These are phyloP conservation scores for Rotaria magnacalcarata DNA, from an alignment of 2,888 invertebrate genomes.

Conservation along the genomic window DNA sequence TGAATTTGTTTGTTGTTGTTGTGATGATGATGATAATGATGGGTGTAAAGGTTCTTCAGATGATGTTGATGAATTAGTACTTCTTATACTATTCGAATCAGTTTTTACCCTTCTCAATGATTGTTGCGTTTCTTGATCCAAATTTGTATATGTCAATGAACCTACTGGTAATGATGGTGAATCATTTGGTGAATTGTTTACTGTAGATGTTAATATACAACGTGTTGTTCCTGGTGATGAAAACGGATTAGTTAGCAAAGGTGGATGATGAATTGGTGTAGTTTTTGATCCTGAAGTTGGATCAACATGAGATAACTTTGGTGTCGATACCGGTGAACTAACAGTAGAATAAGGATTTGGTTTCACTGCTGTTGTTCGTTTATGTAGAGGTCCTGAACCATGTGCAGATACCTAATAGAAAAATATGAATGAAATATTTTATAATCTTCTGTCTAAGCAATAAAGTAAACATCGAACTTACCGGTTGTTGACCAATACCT, in stretches of 20 bases:
- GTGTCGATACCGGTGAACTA: background rate
- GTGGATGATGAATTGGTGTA: background rate
- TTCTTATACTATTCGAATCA: slow-evolving; percentile 7
- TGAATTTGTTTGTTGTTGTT: background rate
- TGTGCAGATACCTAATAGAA: background rate
- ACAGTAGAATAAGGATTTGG: background rate
- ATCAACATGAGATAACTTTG: background rate
- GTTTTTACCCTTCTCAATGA: background rate
- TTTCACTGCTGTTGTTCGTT: background rate
- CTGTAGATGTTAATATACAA: background rate
- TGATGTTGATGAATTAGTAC: background rate
- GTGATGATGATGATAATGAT: background rate
- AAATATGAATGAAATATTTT: background rate
- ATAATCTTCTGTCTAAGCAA: background rate
- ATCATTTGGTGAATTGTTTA: background rate
- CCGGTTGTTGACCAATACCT: background rate
- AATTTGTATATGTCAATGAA: background rate
- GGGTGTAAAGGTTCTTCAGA: background rate
- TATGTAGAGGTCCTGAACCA: background rate
- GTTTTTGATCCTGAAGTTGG: background rate
- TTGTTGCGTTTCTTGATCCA: background rate
- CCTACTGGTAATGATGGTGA: background rate
- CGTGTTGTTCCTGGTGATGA: background rate
- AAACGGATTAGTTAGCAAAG: background rate
- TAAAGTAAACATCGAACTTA: background rate